phyloP scores from a whole-genome alignment of 2,797 vertebrate species.

The Florisuga fusca region DNA sequence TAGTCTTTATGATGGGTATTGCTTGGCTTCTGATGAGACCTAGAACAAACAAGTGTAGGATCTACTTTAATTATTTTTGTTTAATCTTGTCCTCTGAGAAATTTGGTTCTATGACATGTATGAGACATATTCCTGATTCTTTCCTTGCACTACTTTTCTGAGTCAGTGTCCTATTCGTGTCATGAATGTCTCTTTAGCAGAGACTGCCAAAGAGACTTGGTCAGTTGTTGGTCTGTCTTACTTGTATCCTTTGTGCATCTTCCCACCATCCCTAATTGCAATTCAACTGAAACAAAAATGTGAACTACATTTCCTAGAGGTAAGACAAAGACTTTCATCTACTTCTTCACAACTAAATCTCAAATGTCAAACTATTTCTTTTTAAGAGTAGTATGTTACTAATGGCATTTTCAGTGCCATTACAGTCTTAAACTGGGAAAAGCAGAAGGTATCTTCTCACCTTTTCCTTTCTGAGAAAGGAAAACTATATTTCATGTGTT shows the following conservation, averaged over 20 bases:
- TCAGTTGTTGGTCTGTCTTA: background rate
- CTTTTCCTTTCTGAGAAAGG: background rate
- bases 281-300: background rate
- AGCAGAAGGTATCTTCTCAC: background rate
- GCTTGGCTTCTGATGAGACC: background rate
- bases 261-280: background rate
- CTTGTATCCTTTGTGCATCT: background rate
- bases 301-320: background rate
- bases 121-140: background rate
- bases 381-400: background rate
- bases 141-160: rapidly evolving
- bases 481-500: background rate
- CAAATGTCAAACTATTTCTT: background rate
- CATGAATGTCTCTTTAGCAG: background rate
- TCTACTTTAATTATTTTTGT: background rate
- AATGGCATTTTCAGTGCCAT: conserved; percentile 15
- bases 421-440: conserved; percentile 11
- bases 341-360: background rate
- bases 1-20: background rate
- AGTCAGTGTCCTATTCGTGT: background rate
- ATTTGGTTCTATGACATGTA: background rate
- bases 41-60: background rate
- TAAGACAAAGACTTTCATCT: background rate
- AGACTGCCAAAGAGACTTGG: background rate
- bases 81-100: background rate